A percentile compares a stretch with the other conserved stretches of the same genome.
These are phyloP conservation scores for Anisognathus igniventris DNA, from an alignment of 2,797 vertebrate species.

Conservation along the genomic window DNA sequence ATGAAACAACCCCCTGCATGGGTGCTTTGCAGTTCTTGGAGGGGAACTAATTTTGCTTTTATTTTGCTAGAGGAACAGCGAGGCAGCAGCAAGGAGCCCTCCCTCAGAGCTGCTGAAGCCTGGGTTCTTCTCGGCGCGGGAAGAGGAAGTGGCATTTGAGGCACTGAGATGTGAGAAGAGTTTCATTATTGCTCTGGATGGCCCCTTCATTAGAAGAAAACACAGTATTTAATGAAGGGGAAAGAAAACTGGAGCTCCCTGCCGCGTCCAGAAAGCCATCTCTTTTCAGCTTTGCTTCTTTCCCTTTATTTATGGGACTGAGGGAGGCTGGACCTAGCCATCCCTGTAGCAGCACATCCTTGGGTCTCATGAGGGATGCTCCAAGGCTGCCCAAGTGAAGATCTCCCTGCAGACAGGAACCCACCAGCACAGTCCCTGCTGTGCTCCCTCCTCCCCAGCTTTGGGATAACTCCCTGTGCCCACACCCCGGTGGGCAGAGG, in stretches of 20 bases:
- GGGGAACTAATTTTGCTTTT: constrained; percentile 44
- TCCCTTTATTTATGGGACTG: not conserved
- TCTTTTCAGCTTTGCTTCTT: not conserved
- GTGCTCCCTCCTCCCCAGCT: not conserved
- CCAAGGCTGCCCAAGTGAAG: not conserved
- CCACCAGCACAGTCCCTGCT: accelerated
- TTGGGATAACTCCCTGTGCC: not conserved
- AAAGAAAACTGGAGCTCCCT: constrained; percentile 24
- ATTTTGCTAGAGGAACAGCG: not conserved
- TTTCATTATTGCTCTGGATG: constrained; percentile 49
- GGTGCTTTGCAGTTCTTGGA: not conserved
- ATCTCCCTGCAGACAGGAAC: not conserved
- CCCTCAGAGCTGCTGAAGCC: not conserved
- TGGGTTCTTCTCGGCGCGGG: not conserved
- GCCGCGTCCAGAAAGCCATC: not conserved
- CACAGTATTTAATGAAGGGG: constrained; percentile 36
- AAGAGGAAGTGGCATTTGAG: constrained; percentile 19
- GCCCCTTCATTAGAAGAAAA: constrained; percentile 48
- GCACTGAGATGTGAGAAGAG: constrained; percentile 8
- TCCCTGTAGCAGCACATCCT: accelerated
- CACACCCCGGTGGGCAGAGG: too few relatives aligned
- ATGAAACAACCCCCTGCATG: not conserved
- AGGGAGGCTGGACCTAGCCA: not conserved
- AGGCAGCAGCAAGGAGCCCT: not conserved
- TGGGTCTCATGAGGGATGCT: not conserved